phyloP scores from a whole-genome alignment of 1,140 invertebrate genomes.

The Gryllus bimaculatus region DNA sequence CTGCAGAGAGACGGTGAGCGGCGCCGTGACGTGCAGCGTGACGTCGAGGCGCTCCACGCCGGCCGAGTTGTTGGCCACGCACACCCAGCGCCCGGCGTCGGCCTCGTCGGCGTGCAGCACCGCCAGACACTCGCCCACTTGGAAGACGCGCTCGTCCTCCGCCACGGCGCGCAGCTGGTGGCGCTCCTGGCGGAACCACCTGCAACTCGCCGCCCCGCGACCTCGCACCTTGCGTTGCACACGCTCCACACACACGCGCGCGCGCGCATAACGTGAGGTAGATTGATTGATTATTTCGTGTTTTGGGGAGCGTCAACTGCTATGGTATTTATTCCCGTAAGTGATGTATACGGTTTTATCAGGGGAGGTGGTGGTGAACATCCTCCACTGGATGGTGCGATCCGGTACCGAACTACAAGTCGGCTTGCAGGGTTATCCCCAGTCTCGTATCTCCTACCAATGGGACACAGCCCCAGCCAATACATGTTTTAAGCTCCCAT shows the following conservation, averaged over 20 bases:
- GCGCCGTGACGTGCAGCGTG: constrained; percentile 26
- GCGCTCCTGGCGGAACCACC: constrained; percentile 27
- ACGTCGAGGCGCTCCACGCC: constrained; percentile 28
- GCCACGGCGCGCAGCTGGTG: constrained; percentile 20
- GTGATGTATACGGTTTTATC: too few species aligned
- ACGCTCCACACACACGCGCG: not conserved
- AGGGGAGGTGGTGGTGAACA: too few species aligned
- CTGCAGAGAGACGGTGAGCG: constrained; percentile 27
- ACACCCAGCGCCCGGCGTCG: constrained; percentile 37
- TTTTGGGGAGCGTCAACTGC: too few species aligned
- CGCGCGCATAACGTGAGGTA: too few species aligned
- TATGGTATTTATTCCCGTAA: too few species aligned
- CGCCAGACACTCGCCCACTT: constrained; percentile 28
- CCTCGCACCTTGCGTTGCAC: not conserved
- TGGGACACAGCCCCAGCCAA: too few species aligned
- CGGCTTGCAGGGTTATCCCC: too few species aligned
- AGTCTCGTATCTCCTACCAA: too few species aligned
- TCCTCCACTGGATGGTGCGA: too few species aligned
- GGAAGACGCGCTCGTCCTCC: constrained; percentile 26
- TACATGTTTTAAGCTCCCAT: too few species aligned
- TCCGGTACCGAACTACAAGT: too few species aligned
- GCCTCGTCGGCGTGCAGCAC: constrained; percentile 30
- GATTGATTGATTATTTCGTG: too few species aligned
- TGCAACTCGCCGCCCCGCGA: constrained; percentile 19
- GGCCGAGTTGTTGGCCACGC: constrained; percentile 35